Evolutionary conservation across 2,113 vertebrate genomes (phyloP).

Genomic region (Azemiops feae): DNA sequence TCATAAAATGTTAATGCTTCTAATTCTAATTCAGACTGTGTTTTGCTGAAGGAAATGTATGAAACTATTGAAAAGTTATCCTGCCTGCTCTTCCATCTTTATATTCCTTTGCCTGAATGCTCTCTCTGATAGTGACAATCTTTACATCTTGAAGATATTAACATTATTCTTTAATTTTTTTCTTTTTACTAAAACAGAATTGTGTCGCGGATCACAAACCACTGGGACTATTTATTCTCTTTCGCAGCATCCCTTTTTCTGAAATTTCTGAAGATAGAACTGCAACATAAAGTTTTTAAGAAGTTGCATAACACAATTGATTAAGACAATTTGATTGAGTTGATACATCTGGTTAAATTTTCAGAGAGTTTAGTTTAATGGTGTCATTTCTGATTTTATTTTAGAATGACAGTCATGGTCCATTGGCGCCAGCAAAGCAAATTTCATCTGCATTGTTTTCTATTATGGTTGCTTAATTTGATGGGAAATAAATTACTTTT

Average conservation of each 20-base stretch:
- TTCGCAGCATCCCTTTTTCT: background rate
- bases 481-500: background rate
- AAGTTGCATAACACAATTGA: background rate
- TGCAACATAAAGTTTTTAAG: background rate
- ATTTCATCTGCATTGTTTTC: background rate
- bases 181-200: background rate
- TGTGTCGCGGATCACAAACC: background rate
- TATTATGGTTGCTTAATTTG: background rate
- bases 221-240: background rate
- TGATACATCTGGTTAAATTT: background rate
- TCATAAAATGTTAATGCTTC: background rate
- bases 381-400: background rate
- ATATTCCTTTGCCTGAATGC: background rate
- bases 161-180: background rate
- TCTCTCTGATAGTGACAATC: background rate
- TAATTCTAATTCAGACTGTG: background rate
- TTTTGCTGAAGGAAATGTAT: background rate
- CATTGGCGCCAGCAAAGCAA: background rate
- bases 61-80: background rate
- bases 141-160: background rate
- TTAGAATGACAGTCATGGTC: background rate
- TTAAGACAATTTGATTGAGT: background rate
- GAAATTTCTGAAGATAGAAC: background rate
- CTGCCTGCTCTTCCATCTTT: background rate
- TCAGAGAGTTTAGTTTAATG: background rate